Percentiles rank a stretch among this genome's conserved stretches.
Evolutionary conservation across 2,888 invertebrate genomes (phyloP).

Genomic region (Drosophila lacicola): DNA sequence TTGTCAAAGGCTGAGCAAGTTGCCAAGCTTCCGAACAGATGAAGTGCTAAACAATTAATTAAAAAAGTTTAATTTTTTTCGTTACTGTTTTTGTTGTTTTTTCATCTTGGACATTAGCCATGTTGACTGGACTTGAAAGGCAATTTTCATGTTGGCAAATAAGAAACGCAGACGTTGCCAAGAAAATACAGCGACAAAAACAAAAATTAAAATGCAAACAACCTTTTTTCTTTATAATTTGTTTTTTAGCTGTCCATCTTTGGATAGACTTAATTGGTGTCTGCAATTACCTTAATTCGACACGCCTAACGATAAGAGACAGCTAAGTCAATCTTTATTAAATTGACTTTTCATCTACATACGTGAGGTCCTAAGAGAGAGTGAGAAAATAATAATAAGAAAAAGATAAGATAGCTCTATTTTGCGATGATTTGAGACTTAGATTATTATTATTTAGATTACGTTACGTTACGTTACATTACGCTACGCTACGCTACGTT

Average conservation of each 20-base stretch:
- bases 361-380: too few relatives aligned
- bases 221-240: not conserved
- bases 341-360: not conserved
- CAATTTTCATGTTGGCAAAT: constrained; percentile 47
- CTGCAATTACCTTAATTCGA: not conserved
- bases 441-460: too few relatives aligned
- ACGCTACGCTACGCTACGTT: too few relatives aligned
- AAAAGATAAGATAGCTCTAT: too few relatives aligned
- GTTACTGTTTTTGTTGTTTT: constrained; percentile 9
- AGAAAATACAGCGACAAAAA: constrained; percentile 10
- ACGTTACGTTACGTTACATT: too few relatives aligned
- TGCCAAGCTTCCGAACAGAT: constrained; percentile 40
- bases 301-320: not conserved
- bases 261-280: not conserved
- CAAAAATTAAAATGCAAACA: not conserved
- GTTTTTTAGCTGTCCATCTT: not conserved
- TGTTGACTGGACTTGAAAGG: constrained; percentile 41
- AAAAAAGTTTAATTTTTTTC: constrained; percentile 61
- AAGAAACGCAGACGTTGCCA: constrained; percentile 24
- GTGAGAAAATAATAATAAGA: not conserved
- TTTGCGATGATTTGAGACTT: too few relatives aligned
- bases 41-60: constrained; percentile 80
- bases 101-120: constrained; percentile 22
- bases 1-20: constrained; percentile 9
- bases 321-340: not conserved